These are phyloP conservation scores for Ceratotherium simum DNA, from an alignment of 2,113 vertebrate genomes.

Conservation along the genomic window DNA sequence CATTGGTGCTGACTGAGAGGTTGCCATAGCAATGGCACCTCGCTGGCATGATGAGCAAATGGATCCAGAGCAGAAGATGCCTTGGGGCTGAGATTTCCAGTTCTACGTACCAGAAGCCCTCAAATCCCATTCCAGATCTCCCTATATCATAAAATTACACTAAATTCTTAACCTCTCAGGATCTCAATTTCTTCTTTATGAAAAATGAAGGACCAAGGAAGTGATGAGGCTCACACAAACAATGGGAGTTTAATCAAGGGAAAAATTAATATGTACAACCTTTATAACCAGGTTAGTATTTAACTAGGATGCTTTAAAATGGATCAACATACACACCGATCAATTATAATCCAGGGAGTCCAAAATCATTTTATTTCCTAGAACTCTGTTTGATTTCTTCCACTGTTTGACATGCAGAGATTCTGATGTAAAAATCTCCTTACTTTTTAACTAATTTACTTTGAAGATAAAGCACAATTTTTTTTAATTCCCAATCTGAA, in stretches of 20 bases:
- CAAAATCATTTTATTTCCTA: not conserved
- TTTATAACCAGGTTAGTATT: not conserved
- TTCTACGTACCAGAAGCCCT: not conserved
- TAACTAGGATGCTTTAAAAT: not conserved
- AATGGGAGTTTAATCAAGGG: not conserved
- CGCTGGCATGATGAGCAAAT: accelerated
- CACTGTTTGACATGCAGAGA: not conserved
- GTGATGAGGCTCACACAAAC: not conserved
- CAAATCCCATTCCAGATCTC: not conserved
- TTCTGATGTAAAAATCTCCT: not conserved
- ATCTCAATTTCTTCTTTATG: not conserved
- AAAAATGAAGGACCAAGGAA: not conserved
- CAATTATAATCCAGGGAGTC: not conserved
- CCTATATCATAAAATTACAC: not conserved
- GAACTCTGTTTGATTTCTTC: not conserved
- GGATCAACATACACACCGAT: not conserved
- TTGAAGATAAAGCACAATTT: not conserved
- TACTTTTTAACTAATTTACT: conserved; percentile 32
- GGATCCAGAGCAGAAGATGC: accelerated
- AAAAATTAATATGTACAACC: not conserved
- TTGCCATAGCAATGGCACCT: not conserved
- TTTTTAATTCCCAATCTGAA: conserved; percentile 13
- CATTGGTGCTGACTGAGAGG: not conserved
- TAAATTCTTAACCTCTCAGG: not conserved
- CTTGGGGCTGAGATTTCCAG: not conserved